phyloP scores from a whole-genome alignment of 2,888 invertebrate species.

The Pharmacophagus antenor region DNA sequence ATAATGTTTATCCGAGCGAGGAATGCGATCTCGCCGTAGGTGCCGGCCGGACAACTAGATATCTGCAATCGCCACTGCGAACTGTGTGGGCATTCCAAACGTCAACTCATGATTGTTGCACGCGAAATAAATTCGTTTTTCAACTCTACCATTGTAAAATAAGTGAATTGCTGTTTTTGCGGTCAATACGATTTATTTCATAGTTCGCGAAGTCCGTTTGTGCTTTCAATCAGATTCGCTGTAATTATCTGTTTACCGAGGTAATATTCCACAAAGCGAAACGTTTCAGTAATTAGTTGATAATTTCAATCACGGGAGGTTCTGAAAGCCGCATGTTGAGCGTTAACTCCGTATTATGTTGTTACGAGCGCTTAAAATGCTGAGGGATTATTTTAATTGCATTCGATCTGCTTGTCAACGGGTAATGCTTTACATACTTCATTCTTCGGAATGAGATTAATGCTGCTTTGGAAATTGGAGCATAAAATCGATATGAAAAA shows the following conservation, averaged over 20 bases:
- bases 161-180: slow-evolving; percentile 7
- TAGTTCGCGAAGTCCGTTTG: slow-evolving; percentile 10
- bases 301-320: slow-evolving; percentile 47
- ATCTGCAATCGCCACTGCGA: slow-evolving; percentile 48
- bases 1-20: slow-evolving; percentile 56
- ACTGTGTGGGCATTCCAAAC: slow-evolving; percentile 30
- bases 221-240: slow-evolving; percentile 20
- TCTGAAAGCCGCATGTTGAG: slow-evolving; percentile 43
- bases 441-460: slow-evolving; percentile 9
- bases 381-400: slow-evolving; percentile 58
- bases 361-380: slow-evolving; percentile 38
- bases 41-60: slow-evolving; percentile 47
- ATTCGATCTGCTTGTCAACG: slow-evolving; percentile 48
- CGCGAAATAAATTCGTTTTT: slow-evolving; percentile 9
- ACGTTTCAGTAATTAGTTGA: slow-evolving; percentile 35
- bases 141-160: slow-evolving; percentile 9
- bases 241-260: slow-evolving; percentile 28
- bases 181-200: slow-evolving; percentile 18
- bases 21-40: slow-evolving; percentile 63
- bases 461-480: slow-evolving; percentile 11
- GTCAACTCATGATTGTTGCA: slow-evolving; percentile 20
- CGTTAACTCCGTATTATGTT: slow-evolving; percentile 51
- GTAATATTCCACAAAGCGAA: slow-evolving; percentile 41
- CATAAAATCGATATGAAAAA: slow-evolving; percentile 24
- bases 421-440: slow-evolving; percentile 12